Conservation (phyloP, 1,140 invertebrate genomes). For the Himalopsyche phryganea region DNA sequence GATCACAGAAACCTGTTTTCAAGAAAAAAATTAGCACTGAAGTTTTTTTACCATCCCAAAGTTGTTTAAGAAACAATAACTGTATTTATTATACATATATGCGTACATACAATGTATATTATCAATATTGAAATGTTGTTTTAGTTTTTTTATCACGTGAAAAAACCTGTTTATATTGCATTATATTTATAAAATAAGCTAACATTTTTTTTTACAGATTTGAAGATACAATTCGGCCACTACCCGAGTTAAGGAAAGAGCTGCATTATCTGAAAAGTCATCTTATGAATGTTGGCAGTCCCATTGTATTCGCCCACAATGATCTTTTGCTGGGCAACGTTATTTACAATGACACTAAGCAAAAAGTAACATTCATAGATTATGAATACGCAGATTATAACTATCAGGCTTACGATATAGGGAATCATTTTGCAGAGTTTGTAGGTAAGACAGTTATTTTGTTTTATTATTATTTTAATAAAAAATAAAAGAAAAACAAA, state of each 20-base stretch:
- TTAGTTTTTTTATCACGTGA: too few relatives aligned
- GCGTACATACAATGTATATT: too few relatives aligned
- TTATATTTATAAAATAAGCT: background rate
- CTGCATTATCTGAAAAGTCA: slow-evolving; percentile 63
- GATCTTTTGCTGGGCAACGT: slow-evolving; percentile 94
- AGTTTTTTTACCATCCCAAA: too few relatives aligned
- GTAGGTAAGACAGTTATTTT: slow-evolving; percentile 65
- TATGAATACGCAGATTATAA: slow-evolving; percentile 95
- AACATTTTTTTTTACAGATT: slow-evolving; percentile 56
- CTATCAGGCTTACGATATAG: slow-evolving; percentile 95
- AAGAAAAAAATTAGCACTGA: too few relatives aligned
- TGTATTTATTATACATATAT: too few relatives aligned
- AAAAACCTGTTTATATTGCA: background rate
- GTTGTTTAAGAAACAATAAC: too few relatives aligned
- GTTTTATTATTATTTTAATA: background rate
- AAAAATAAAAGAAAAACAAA: background rate
- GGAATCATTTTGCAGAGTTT: slow-evolving; percentile 97
- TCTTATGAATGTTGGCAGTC: slow-evolving; percentile 64
- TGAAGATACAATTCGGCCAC: slow-evolving; percentile 62
- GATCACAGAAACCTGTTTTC: too few relatives aligned
- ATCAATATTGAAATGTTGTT: too few relatives aligned
- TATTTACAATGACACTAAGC: slow-evolving; percentile 71
- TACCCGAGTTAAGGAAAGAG: slow-evolving; percentile 66
- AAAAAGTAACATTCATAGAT: slow-evolving; percentile 89
- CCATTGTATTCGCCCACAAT: slow-evolving; percentile 96